Evolutionary conservation across 2,113 vertebrate genomes (phyloP).

Genomic region (Ammodytes marinus): DNA sequence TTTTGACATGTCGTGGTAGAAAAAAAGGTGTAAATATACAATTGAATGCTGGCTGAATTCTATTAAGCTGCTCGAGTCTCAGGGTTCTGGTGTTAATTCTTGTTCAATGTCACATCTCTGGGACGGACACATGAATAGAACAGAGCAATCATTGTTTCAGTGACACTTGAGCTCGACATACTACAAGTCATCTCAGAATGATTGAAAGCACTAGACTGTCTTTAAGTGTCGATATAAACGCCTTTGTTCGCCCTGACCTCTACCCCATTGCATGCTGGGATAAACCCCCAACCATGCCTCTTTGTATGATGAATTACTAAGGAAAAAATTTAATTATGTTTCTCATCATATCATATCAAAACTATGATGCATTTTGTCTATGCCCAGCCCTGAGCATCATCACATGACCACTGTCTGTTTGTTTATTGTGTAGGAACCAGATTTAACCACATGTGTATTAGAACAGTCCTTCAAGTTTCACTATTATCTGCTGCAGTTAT

Average conservation of each 20-base stretch:
- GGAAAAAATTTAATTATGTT: neutral
- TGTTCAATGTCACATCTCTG: neutral
- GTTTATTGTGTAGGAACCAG: too few relatives aligned
- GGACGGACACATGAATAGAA: neutral
- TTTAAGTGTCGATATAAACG: neutral
- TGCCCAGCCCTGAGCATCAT: neutral
- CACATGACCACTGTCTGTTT: conserved; percentile 1
- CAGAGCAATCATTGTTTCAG: neutral
- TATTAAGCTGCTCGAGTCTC: neutral
- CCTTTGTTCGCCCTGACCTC: neutral
- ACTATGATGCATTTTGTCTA: neutral
- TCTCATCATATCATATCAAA: neutral
- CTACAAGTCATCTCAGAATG: neutral
- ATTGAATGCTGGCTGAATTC: neutral
- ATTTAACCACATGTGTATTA: too few relatives aligned
- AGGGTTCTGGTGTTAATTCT: neutral
- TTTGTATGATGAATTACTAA: too few relatives aligned
- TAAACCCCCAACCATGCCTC: neutral
- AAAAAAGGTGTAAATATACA: neutral
- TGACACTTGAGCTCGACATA: neutral
- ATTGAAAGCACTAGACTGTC: neutral
- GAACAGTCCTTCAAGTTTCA: neutral
- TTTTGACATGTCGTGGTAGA: neutral
- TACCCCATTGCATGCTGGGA: neutral
- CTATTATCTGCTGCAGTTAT: conserved; percentile 20